Base-by-base conservation (phyloP, 2,113 vertebrate species). In the Sardina pilchardus region DNA sequence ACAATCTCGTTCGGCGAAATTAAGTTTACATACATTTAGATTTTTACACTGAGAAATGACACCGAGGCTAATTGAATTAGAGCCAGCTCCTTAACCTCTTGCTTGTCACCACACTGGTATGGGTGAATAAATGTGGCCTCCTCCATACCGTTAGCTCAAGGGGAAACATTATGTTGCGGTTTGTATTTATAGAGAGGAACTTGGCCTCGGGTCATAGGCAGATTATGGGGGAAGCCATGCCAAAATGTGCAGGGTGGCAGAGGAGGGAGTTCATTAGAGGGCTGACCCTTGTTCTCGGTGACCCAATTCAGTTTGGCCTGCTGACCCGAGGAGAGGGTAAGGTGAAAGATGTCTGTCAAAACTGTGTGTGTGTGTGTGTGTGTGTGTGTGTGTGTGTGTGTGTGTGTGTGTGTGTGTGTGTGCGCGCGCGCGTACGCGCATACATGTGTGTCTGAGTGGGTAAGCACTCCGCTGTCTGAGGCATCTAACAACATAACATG, bases 191-290 rank as follows among this genome's bases (percentile, higher is more conserved):
- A 82, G 86, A 83, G 43, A 80, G 47, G 24, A 82, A n/a, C 39
- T 82, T 88, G 53, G 88, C 90, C 85, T 86, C 44, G n/a, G 89
- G 86, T 86, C 83, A 82, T 81, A 83, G 85, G 82, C 67, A 87
- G 85, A 87, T 91, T 90, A 85, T 36, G 24, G 43, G 48, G 44
- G 17, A 26, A 78, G 44, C 87, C 82, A 87, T 81, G 87, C 85
- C 90, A 85, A 84, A 42, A 67, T 88, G 81, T 85, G 82, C 47
- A 83, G 75, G 53, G 82, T 87, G 86, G 56, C 7, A n/a, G 75
- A 88, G 71, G 78, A 26, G 53, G 80, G 53, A 87, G 30, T 90
- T 85, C 50, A 75, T 88, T 86, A 86, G 43, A 81, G 82, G 56
- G 47, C 8, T 87, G 86, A 88, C 84, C 84, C 82, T 82, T 89